Percentiles rank a stretch among this genome's conserved stretches.
Evolutionary conservation across 2,113 vertebrate genomes (phyloP).

Genomic region (Salvelinus alpinus): DNA sequence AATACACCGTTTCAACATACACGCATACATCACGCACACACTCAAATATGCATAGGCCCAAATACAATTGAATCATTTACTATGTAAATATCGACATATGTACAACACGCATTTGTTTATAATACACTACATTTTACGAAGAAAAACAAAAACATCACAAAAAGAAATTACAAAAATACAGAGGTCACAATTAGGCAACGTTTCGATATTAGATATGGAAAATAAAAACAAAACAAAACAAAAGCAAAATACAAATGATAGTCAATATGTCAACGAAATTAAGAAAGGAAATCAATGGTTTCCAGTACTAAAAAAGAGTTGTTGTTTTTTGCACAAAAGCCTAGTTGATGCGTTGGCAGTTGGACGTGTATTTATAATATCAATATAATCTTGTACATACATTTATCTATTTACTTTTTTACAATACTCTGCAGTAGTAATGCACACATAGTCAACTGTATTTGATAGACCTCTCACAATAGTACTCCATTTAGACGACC

Average conservation of each 20-base stretch:
- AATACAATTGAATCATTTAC: slow-evolving; percentile 58
- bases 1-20: slow-evolving; percentile 43
- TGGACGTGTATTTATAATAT: slow-evolving; percentile 41
- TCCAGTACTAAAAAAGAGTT: slow-evolving; percentile 38
- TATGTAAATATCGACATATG: slow-evolving; percentile 68
- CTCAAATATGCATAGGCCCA: slow-evolving; percentile 50
- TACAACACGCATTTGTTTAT: slow-evolving; percentile 60
- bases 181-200: slow-evolving; percentile 6
- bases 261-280: slow-evolving; percentile 7
- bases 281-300: slow-evolving; percentile 3
- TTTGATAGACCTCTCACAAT: slow-evolving; percentile 68
- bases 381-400: slow-evolving; percentile 64
- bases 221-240: slow-evolving; percentile 21
- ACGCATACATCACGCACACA: slow-evolving; percentile 20
- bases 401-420: slow-evolving; percentile 62
- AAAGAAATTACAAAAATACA: slow-evolving; percentile 22
- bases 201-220: background rate
- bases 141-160: slow-evolving; percentile 22
- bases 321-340: slow-evolving; percentile 34
- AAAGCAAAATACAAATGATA: slow-evolving; percentile 15
- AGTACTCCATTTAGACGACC: slow-evolving; percentile 59
- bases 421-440: slow-evolving; percentile 70
- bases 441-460: slow-evolving; percentile 43
- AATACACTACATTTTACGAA: slow-evolving; percentile 51
- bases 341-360: slow-evolving; percentile 28